Conservation (phyloP, 2,113 vertebrate genomes). For the Trematomus loennbergii region DNA sequence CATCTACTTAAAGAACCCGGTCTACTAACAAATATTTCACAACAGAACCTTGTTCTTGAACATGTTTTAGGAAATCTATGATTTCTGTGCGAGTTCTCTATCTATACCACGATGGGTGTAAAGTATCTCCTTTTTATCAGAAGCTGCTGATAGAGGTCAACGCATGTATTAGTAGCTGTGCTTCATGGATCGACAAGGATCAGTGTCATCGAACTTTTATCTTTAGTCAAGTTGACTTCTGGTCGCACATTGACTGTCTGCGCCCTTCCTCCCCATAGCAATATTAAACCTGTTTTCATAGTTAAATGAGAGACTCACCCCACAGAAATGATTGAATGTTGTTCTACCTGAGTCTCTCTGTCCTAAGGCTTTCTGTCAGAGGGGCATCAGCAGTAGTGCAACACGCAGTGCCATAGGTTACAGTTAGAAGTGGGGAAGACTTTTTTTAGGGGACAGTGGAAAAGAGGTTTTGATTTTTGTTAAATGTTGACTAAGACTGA, state of each 20-base stretch:
- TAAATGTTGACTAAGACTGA: slow-evolving; percentile 54
- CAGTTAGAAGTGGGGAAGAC: slow-evolving; percentile 11
- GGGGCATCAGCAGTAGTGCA: slow-evolving; percentile 44
- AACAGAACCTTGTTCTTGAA: slow-evolving; percentile 12
- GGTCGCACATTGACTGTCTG: slow-evolving; percentile 51
- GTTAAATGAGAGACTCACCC: slow-evolving; percentile 22
- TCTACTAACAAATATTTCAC: slow-evolving; percentile 52
- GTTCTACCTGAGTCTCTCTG: slow-evolving; percentile 41
- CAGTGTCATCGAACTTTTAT: slow-evolving; percentile 31
- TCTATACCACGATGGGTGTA: slow-evolving; percentile 44
- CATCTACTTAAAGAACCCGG: slow-evolving; percentile 19
- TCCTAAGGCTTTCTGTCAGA: slow-evolving; percentile 13
- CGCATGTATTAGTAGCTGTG: slow-evolving; percentile 34
- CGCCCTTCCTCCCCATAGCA: slow-evolving; percentile 62
- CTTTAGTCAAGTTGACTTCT: slow-evolving; percentile 26
- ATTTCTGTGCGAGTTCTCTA: slow-evolving; percentile 33
- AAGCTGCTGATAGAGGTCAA: slow-evolving; percentile 65
- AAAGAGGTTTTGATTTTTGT: slow-evolving; percentile 52
- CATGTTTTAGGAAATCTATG: slow-evolving; percentile 28
- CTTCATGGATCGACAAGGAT: slow-evolving; percentile 33
- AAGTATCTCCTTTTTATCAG: slow-evolving; percentile 53
- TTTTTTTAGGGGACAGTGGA: slow-evolving; percentile 36
- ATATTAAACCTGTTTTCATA: slow-evolving; percentile 56
- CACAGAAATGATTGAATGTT: slow-evolving; percentile 64
- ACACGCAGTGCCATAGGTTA: slow-evolving; percentile 66